phyloP scores from a whole-genome alignment of 35 echinoderm and acorn worm genomes.

The Anneissia japonica region DNA sequence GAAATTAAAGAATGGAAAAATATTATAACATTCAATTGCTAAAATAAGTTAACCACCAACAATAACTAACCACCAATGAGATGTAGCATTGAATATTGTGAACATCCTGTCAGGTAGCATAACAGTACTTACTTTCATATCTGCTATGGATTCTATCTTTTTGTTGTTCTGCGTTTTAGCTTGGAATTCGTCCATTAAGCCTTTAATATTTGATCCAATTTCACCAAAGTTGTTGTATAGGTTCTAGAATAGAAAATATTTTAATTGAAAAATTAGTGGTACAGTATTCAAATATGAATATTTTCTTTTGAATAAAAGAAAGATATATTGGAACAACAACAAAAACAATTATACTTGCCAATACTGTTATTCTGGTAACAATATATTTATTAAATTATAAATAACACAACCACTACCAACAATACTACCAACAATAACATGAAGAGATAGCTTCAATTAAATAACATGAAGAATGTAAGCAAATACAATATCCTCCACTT shows the following conservation, averaged over 20 bases:
- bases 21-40: not conserved
- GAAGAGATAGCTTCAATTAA: too few species aligned
- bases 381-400: too few species aligned
- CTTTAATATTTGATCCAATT: conserved; percentile 83
- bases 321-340: not conserved
- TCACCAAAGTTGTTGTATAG: conserved; percentile 98
- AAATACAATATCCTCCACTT: too few species aligned
- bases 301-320: not conserved
- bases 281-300: not conserved
- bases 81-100: not conserved
- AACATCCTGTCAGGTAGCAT: not conserved
- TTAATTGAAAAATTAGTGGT: too few species aligned
- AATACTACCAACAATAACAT: too few species aligned
- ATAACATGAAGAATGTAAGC: too few species aligned
- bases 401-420: too few species aligned
- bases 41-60: not conserved
- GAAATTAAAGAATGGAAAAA: not conserved
- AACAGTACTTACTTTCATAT: conserved; percentile 78
- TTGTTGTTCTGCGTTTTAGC: conserved; percentile 85
- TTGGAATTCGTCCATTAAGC: conserved; percentile 96
- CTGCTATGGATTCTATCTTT: conserved; percentile 96
- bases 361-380: not conserved
- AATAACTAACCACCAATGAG: too few species aligned
- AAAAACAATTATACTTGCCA: not conserved
- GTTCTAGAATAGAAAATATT: too few species aligned